Conservation (phyloP, 1,140 invertebrate species). For the Cherax quadricarinatus region DNA sequence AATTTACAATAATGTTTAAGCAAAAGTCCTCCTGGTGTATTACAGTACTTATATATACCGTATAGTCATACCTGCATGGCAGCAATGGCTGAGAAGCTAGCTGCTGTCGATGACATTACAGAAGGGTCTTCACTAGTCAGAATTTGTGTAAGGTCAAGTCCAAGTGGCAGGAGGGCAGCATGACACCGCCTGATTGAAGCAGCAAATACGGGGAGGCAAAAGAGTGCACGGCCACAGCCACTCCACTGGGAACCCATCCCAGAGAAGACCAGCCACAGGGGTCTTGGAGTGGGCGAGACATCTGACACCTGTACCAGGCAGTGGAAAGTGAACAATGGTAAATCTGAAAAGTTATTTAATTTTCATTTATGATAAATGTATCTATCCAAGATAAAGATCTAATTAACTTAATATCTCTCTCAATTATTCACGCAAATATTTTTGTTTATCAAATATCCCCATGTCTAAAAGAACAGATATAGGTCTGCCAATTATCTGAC, state of each 20-base stretch:
- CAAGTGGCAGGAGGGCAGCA: conserved; percentile 74
- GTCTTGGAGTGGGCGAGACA: conserved; percentile 81
- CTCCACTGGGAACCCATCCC: conserved; percentile 98
- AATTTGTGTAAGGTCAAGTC: conserved; percentile 88
- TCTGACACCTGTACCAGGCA: conserved; percentile 22
- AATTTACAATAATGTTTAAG: too few relatives aligned
- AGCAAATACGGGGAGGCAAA: conserved; percentile 88
- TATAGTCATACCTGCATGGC: conserved; percentile 87
- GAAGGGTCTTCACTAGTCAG: conserved; percentile 86
- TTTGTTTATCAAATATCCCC: too few relatives aligned
- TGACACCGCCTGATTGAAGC: conserved; percentile 83
- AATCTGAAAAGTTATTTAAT: neutral
- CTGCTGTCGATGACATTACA: conserved; percentile 88
- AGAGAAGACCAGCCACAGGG: conserved; percentile 95
- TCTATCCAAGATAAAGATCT: neutral
- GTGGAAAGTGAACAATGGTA: neutral
- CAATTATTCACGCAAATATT: too few relatives aligned
- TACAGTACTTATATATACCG: too few relatives aligned
- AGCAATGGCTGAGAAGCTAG: conserved; percentile 95
- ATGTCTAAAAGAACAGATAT: too few relatives aligned
- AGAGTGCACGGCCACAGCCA: conserved; percentile 92
- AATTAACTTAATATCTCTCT: neutral
- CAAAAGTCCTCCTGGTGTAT: too few relatives aligned
- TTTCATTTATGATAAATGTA: too few relatives aligned
- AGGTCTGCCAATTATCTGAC: too few relatives aligned